Evolutionary conservation across 1,140 invertebrate species (phyloP).

Genomic region (Laodelphax striatellus): DNA sequence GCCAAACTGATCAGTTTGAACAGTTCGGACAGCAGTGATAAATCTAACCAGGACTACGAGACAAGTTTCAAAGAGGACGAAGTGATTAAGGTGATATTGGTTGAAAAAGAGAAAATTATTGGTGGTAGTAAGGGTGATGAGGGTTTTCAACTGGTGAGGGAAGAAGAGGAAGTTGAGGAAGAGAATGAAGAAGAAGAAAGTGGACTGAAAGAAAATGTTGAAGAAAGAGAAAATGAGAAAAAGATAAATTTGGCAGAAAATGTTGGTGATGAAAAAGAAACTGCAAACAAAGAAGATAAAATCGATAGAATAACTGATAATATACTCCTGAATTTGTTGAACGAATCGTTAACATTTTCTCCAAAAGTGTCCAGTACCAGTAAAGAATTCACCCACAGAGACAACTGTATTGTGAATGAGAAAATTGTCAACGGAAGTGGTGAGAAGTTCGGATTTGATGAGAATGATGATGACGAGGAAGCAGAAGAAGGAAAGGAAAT

Average conservation of each 20-base stretch:
- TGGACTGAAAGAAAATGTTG: neutral
- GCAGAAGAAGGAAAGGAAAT: no score
- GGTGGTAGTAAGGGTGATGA: neutral
- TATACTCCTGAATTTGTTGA: conserved; percentile 6
- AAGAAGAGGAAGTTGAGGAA: neutral
- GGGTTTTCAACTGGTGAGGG: no score
- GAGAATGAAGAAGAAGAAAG: no score
- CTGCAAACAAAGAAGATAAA: neutral
- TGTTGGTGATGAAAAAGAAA: neutral
- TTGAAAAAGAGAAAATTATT: neutral
- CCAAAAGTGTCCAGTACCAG: neutral
- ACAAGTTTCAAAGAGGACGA: neutral
- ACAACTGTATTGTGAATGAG: neutral
- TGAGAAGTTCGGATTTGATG: no score
- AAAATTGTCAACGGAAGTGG: neutral
- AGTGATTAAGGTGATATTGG: neutral
- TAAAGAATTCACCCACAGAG: neutral
- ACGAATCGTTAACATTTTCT: conserved; percentile 8
- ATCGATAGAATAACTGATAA: conserved; percentile 13
- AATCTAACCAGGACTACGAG: neutral
- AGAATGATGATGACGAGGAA: no score
- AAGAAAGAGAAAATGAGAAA: neutral
- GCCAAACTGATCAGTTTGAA: no score
- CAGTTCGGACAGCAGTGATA: neutral
- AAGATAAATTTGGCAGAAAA: neutral